These are phyloP conservation scores for Xanthia icteritia DNA, from an alignment of 2,888 invertebrate species.

Conservation along the genomic window DNA sequence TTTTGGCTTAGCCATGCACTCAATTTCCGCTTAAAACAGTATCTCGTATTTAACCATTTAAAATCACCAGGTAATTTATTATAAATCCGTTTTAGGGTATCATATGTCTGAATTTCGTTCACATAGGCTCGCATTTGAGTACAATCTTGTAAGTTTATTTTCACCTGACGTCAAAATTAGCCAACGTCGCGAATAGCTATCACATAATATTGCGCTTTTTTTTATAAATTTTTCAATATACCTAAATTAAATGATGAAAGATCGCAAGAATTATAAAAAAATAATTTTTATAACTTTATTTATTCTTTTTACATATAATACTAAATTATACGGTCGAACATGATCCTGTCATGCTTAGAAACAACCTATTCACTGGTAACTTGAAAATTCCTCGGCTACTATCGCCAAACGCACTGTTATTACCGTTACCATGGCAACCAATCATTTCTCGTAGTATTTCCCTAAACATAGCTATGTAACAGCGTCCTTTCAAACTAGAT, in stretches of 20 bases:
- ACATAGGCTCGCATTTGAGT: not conserved
- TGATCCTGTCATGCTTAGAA: not conserved
- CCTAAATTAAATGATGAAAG: not conserved
- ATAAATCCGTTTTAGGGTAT: too few relatives aligned
- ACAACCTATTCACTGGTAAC: not conserved
- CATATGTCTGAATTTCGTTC: too few relatives aligned
- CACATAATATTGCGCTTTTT: too few relatives aligned
- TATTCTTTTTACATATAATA: too few relatives aligned
- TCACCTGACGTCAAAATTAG: too few relatives aligned
- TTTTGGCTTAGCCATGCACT: too few relatives aligned
- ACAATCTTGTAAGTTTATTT: too few relatives aligned
- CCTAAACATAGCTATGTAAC: too few relatives aligned
- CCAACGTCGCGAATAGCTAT: not conserved
- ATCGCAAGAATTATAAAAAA: not conserved
- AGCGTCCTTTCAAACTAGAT: not conserved
- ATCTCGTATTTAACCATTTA: too few relatives aligned
- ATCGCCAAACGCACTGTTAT: not conserved
- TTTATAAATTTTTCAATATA: not conserved
- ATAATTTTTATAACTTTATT: too few relatives aligned
- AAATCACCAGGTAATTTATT: too few relatives aligned
- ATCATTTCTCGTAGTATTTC: not conserved
- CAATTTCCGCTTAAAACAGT: too few relatives aligned
- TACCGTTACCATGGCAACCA: constrained; percentile 1
- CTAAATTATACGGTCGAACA: not conserved
- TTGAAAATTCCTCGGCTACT: not conserved